phyloP scores from a whole-genome alignment of 2,113 vertebrate genomes.

The Diadophis punctatus region DNA sequence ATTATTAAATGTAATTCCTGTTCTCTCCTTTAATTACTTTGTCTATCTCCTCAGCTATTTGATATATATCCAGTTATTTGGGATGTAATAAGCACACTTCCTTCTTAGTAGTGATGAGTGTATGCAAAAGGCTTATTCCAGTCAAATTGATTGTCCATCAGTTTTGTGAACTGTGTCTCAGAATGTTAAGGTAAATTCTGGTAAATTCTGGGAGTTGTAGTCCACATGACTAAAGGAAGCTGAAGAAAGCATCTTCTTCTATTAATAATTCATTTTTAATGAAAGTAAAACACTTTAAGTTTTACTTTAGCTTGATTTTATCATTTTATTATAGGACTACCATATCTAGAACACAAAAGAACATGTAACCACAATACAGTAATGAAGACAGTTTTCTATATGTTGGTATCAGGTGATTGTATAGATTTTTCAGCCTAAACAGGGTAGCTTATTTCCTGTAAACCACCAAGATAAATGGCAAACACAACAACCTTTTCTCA shows the following conservation, averaged over 20 bases:
- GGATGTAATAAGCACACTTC: not conserved
- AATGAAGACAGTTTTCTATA: not conserved
- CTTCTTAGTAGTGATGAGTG: not conserved
- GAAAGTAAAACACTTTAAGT: no score
- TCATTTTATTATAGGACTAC: not conserved
- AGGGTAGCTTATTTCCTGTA: not conserved
- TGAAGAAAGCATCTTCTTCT: not conserved
- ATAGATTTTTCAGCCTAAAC: not conserved
- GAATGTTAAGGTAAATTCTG: not conserved
- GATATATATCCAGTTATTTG: not conserved
- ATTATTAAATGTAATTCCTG: not conserved
- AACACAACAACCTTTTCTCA: not conserved
- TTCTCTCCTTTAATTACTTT: not conserved
- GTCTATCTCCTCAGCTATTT: not conserved
- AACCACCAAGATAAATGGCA: not conserved
- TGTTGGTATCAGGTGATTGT: not conserved
- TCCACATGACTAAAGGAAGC: not conserved
- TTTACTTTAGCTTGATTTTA: not conserved
- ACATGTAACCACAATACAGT: not conserved
- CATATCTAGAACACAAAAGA: not conserved
- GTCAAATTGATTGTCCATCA: not conserved
- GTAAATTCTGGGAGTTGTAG: not conserved
- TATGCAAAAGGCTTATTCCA: not conserved
- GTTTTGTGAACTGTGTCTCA: not conserved
- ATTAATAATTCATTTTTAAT: not conserved